Evolutionary conservation across 2,888 invertebrate species (phyloP), one percentile per base, ranked within the genome.

Genomic region (Andrena bicolor): DNA sequence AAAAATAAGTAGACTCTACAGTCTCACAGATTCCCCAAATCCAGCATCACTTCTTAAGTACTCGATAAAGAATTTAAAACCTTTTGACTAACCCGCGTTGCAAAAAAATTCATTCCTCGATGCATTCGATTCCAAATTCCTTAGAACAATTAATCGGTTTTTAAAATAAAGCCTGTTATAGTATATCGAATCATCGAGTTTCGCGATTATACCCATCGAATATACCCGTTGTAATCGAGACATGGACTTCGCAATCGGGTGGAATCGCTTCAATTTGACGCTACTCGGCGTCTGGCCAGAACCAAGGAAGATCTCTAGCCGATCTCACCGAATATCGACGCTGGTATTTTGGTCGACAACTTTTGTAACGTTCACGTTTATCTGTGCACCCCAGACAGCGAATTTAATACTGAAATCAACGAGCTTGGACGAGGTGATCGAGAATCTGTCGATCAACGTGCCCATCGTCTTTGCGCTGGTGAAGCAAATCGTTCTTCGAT

Each of bases 281-380:
- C 16, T 86, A 2, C 69, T 89, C 0, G 90, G 90, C 1, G 85
- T 80, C 6, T 90, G 89, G 88, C 90, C 90, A 0, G 86, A 88
- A 51, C 83, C 87, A 48, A 35, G 61, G 0, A 30, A 65, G 20
- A 58, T 56, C 0, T 69, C 80, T 4, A 28, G 0, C 0, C 8
- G 7, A 0, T 72, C 75, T 20, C 76, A 64, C 13, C 8, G 65
- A 8, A 28, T 71, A 8, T 75, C 81, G 10, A 28, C 20, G 0
- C 7, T 80, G 2, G 74, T 82, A n/a, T 86, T 84, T 56, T 86
- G 78, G 80, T 48, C 63, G 1, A 61, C 76, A 4, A 41, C 76
- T 1, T n/a, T 58, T 2, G 53, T 80, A 0, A 71, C 76, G 6
- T 64, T 86, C n/a, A 23, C 7, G 0, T 84, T 86, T 60, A 80